A percentile compares a stretch with the other conserved stretches of the same genome.
phyloP scores from a whole-genome alignment of 2,888 invertebrate species.

The Pachymerium ferrugineum region DNA sequence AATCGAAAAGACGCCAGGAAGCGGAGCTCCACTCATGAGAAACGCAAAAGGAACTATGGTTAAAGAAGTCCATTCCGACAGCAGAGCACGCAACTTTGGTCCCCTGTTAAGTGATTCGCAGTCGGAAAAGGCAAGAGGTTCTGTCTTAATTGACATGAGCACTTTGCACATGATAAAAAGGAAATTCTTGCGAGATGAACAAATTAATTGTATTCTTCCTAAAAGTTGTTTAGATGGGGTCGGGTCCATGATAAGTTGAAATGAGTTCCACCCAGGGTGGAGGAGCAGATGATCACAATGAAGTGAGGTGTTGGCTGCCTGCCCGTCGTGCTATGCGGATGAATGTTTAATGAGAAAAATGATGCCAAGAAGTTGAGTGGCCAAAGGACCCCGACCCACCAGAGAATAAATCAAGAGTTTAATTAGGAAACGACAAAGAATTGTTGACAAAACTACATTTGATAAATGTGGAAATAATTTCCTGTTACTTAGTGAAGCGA shows the following conservation, averaged over 20 bases:
- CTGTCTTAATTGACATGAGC: constrained; percentile 19
- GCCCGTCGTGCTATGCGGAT: constrained; percentile 6
- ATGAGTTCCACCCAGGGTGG: no score
- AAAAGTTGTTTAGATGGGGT: no score
- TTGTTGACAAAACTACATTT: constrained; percentile 14
- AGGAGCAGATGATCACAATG: constrained; percentile 19
- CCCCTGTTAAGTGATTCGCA: constrained; percentile 23
- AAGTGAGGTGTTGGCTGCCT: constrained; percentile 22
- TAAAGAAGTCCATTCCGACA: constrained; percentile 24
- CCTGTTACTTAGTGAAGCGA: not conserved
- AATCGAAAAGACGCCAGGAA: constrained; percentile 23
- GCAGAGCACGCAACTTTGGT: not conserved
- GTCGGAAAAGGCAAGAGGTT: not conserved
- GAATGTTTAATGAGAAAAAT: constrained; percentile 24
- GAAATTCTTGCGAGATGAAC: not conserved
- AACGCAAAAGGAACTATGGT: constrained; percentile 2
- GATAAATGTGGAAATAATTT: not conserved
- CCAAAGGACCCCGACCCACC: not conserved
- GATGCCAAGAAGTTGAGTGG: constrained; percentile 27
- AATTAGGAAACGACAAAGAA: constrained; percentile 25
- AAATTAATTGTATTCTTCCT: not conserved
- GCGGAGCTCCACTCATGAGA: not conserved
- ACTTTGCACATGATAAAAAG: constrained; percentile 23
- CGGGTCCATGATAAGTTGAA: no score
- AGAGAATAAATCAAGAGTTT: not conserved